Base-by-base conservation (phyloP, 1,140 invertebrate genomes). In the Drosophila insularis region DNA sequence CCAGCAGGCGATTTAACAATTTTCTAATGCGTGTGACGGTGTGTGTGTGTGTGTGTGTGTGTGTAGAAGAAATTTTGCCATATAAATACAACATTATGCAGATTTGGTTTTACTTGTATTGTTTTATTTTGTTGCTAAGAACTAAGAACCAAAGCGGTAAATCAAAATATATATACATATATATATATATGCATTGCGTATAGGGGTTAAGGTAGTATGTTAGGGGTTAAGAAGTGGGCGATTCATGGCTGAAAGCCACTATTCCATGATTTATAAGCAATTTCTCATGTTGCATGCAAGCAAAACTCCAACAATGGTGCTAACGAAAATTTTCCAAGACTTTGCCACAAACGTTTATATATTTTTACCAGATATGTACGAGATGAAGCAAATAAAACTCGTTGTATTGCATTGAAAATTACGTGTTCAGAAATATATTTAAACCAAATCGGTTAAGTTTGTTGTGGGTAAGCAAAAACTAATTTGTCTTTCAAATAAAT, bases 191-290 rank as follows among this genome's bases (percentile, higher is more conserved):
- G 74, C 66, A 76, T 70, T 77, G 71, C 74, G 73, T 64, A 35
- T 77, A 74, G 27, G 35, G 19, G 11, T 11, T 2, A 21, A 23
- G 37, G 31, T 13, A 17, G 4, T 6, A 50, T 43, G 40, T 37
- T 37, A 37, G 27, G 5, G 27, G 27, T 5, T 27, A 27, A 27
- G 27, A 27, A 27, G 27, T 27, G 6, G 27, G 27, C 27, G 27
- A 27, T 5, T 27, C 5, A 13, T 13, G 10, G 35, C 10, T 1
- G 5, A 5, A 17, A 14, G 37, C 54, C 56, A 46, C 56, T 27
- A 46, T 21, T 60, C 59, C 27, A 56, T 78, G 76, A 78, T 78
- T 78, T 78, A 78, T 78, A 78, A 78, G 76, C 76, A 55, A 68
- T 78, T 78, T 65, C 75, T 73, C 64, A 78, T 78, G 69, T 73